Conservation (phyloP, 2,113 vertebrate genomes). For the Callorhinus ursinus region DNA sequence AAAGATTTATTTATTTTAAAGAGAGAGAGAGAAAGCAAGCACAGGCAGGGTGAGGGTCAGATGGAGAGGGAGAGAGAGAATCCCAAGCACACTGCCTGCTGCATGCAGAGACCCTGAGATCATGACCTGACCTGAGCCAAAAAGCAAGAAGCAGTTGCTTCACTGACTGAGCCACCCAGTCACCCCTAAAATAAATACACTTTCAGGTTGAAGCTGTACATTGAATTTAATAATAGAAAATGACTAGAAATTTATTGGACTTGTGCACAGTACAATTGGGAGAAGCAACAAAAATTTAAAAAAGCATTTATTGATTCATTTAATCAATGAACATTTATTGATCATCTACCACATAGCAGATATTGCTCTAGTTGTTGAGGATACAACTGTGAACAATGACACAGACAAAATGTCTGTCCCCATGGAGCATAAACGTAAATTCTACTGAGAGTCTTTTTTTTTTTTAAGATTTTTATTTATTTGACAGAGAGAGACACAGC, state of each 20-base stretch:
- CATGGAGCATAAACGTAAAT: neutral
- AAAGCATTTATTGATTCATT: neutral
- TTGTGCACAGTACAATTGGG: neutral
- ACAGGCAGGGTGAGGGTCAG: neutral
- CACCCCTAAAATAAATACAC: neutral
- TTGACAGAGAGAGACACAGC: too few relatives aligned
- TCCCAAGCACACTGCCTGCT: neutral
- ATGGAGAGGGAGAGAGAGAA: neutral
- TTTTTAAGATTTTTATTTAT: too few relatives aligned
- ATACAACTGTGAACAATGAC: neutral
- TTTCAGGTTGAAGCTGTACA: neutral
- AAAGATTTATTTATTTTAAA: neutral
- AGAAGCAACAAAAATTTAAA: neutral
- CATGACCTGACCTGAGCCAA: neutral
- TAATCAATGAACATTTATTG: neutral
- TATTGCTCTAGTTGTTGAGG: neutral
- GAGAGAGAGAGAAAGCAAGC: neutral
- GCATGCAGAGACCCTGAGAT: neutral
- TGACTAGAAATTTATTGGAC: neutral
- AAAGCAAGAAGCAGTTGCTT: neutral
- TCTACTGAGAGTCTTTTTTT: neutral
- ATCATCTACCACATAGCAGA: neutral
- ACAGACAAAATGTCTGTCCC: neutral
- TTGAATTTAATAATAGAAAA: neutral
- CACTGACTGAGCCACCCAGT: neutral